A percentile compares a stretch with the other conserved stretches of the same genome.
phyloP scores from a whole-genome alignment of 2,888 invertebrate species.

The Carcina quercana region DNA sequence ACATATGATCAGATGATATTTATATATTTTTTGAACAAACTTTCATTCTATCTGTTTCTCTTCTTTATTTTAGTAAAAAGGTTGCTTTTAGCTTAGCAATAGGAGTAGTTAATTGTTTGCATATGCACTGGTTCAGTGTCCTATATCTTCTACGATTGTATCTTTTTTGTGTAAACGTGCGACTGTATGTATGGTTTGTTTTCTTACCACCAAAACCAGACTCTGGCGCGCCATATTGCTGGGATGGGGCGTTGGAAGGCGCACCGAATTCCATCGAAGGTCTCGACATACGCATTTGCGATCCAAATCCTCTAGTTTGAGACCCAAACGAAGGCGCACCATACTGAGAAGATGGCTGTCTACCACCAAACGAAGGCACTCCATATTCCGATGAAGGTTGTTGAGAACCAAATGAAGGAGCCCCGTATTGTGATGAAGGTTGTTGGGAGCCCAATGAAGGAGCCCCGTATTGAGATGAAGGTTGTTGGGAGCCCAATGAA shows the following conservation, averaged over 20 bases:
- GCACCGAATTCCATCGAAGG: conserved; percentile 1
- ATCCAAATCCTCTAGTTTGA: conserved; percentile 1
- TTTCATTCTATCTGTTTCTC: too few species aligned
- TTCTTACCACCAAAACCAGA: conserved; percentile 4
- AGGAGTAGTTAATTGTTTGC: too few species aligned
- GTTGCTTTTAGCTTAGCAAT: too few species aligned
- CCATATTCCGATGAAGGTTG: conserved; percentile 7
- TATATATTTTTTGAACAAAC: too few species aligned
- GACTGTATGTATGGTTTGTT: too few species aligned
- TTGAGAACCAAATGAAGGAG: conserved; percentile 7
- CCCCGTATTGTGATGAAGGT: conserved; percentile 20
- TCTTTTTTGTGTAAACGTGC: too few species aligned
- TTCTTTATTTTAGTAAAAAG: too few species aligned
- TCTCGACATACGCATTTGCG: not conserved
- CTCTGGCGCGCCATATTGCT: conserved; percentile 27
- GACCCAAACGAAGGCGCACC: conserved; percentile 7
- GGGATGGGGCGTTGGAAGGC: conserved; percentile 15
- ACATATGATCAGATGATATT: too few species aligned
- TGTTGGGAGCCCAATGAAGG: conserved; percentile 10
- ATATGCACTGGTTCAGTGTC: too few species aligned
- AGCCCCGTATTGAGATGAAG: conserved; percentile 19
- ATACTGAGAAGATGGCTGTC: conserved; percentile 5
- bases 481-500: conserved; percentile 7
- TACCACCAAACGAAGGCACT: conserved; percentile 2
- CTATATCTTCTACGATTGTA: too few species aligned